A percentile compares a stretch with the other conserved stretches of the same genome.
phyloP scores from a whole-genome alignment of 2,113 vertebrate species.

The Eupsittula cactorum region DNA sequence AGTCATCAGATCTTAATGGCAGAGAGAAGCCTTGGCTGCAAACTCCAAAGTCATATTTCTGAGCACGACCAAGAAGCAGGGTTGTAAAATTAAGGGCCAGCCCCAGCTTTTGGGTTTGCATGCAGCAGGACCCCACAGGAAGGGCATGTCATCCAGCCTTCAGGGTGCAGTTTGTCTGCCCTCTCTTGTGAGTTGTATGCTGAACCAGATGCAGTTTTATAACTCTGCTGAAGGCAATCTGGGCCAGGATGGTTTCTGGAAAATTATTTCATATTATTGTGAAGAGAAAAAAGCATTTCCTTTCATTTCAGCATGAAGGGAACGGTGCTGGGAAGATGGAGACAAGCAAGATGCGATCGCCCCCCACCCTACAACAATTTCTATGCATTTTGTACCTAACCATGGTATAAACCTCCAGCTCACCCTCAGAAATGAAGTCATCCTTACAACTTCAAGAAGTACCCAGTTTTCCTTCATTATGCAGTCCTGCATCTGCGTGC shows the following conservation, averaged over 20 bases:
- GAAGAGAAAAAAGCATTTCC: not conserved
- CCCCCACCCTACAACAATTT: not conserved
- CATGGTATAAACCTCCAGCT: not conserved
- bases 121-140: slow-evolving; percentile 7
- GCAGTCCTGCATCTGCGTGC: not conserved
- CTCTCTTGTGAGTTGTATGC: not conserved
- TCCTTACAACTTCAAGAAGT: not conserved
- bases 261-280: not conserved
- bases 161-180: not conserved
- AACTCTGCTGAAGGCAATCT: not conserved
- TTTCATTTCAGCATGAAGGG: not conserved
- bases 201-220: slow-evolving; percentile 5
- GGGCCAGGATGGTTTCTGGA: not conserved
- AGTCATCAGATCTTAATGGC: not conserved
- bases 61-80: not conserved
- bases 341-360: not conserved
- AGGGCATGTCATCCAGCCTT: slow-evolving; percentile 15
- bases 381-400: not conserved
- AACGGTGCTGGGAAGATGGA: not conserved
- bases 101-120: not conserved
- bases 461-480: not conserved
- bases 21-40: not conserved
- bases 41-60: not conserved
- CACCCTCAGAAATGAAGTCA: not conserved
- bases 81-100: not conserved